Conservation (phyloP, 2,888 invertebrate species). For the Philonicus albiceps region DNA sequence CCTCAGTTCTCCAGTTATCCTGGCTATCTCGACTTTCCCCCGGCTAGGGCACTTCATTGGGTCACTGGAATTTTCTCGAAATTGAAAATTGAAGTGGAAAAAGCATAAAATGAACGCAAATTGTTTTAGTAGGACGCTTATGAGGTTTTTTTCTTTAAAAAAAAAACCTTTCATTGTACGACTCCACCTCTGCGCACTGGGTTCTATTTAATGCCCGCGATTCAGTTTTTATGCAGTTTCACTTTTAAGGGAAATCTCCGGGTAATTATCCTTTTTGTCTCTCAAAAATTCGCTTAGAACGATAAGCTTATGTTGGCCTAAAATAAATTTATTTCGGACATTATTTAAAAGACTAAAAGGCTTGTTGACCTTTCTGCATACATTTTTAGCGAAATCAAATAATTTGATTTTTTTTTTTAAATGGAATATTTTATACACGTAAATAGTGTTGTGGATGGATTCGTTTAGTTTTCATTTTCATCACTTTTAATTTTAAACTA, state of each 20-base stretch:
- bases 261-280: not conserved
- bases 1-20: not conserved
- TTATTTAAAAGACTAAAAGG: not conserved
- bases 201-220: not conserved
- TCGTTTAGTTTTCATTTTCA: too few relatives aligned
- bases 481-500: too few relatives aligned
- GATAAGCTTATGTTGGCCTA: not conserved
- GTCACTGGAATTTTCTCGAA: not conserved
- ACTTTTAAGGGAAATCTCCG: not conserved
- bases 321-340: not conserved
- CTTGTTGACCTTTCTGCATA: not conserved
- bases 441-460: too few relatives aligned
- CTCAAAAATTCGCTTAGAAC: not conserved
- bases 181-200: not conserved
- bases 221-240: not conserved
- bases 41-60: not conserved
- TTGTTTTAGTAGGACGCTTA: not conserved
- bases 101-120: not conserved
- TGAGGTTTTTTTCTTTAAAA: not conserved
- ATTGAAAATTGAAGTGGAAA: slow-evolving; percentile 2
- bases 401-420: too few relatives aligned
- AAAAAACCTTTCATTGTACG: not conserved
- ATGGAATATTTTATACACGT: too few relatives aligned
- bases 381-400: not conserved
- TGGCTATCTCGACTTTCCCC: not conserved